Evolutionary conservation across 2,113 vertebrate species (phyloP), one percentile per base, ranked within the genome.

Genomic region (Carassius carassius): DNA sequence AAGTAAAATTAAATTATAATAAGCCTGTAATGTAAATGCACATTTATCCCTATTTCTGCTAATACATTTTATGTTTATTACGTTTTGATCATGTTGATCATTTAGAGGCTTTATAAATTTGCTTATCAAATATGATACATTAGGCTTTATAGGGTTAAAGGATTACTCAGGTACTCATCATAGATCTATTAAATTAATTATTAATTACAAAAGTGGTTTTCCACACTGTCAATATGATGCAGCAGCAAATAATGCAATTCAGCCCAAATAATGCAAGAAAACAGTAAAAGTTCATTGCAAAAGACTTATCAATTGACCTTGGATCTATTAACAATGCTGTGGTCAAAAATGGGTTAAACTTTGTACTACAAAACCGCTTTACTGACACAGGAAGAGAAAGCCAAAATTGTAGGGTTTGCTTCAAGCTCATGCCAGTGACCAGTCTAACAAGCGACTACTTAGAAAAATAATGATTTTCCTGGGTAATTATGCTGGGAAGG

Each of bases 391-490:
- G 41, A n/a, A 2, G 62, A 29, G 44, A 81, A 14, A 51, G 49
- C 44, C 62, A 81, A 32, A 70, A 80, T 78, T 78, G 63, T 1
- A 8, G 44, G 84, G 51, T 84, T 32, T 78, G 84, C 83, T 85
- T 56, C 67, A 12, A 44, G 77, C 11, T 12, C 35, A 82, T 75
- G 82, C 25, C 51, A 90, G 85, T 86, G 88, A 78, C 88, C 87
- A 81, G 62, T 78, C 56, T 84, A 90, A 87, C 83, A 90, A 93
- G 91, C 88, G 85, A 91, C 65, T 82, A 92, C 85, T 92, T 76
- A 87, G 89, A 92, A 90, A 90, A 88, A 82, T 90, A 92, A 92
- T 86, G 91, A 92, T 91, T 91, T 93, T 91, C 89, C 89, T 92
- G 91, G 88, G 87, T 92, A 94, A 94, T 92, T 91, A 92, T 91